phyloP scores from a whole-genome alignment of 2,797 vertebrate genomes.

The Valencia hispanica region DNA sequence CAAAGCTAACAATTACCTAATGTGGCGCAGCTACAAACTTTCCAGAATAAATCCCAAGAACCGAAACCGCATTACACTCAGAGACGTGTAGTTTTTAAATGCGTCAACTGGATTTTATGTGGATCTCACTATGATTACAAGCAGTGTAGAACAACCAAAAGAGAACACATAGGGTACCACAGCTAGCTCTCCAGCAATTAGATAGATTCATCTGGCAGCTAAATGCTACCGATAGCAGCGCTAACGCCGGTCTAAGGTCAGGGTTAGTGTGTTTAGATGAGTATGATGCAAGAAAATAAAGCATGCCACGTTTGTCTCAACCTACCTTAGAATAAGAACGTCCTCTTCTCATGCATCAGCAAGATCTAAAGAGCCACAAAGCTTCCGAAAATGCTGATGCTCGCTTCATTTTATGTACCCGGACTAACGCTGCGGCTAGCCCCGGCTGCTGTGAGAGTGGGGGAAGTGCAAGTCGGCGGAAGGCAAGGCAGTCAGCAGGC shows the following conservation, averaged over 20 bases:
- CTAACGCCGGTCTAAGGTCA: slow-evolving; percentile 80
- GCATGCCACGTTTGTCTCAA: slow-evolving; percentile 29
- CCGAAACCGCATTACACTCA: slow-evolving; percentile 18
- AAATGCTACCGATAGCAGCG: slow-evolving; percentile 57
- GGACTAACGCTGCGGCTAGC: slow-evolving; percentile 79
- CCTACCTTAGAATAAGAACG: slow-evolving; percentile 80
- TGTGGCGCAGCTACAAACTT: slow-evolving; percentile 73
- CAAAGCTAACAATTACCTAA: slow-evolving; percentile 52
- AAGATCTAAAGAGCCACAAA: slow-evolving; percentile 77
- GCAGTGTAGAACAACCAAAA: slow-evolving; percentile 34
- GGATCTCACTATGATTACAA: neutral
- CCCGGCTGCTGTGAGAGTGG: slow-evolving; percentile 80
- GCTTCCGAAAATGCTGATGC: slow-evolving; percentile 76
- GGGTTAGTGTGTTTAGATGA: slow-evolving; percentile 60
- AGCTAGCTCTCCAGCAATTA: slow-evolving; percentile 72
- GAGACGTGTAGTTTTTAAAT: neutral
- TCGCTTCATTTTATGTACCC: slow-evolving; percentile 82
- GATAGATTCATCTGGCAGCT: slow-evolving; percentile 67
- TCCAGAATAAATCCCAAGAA: slow-evolving; percentile 42
- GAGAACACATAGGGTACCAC: slow-evolving; percentile 51
- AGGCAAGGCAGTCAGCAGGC: slow-evolving; percentile 52
- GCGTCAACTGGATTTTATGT: neutral
- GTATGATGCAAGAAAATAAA: slow-evolving; percentile 51
- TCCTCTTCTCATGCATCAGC: slow-evolving; percentile 81
- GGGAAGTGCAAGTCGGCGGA: slow-evolving; percentile 81